Evolutionary conservation across 2,113 vertebrate genomes (phyloP).

Genomic region (Antidorcas marsupialis): DNA sequence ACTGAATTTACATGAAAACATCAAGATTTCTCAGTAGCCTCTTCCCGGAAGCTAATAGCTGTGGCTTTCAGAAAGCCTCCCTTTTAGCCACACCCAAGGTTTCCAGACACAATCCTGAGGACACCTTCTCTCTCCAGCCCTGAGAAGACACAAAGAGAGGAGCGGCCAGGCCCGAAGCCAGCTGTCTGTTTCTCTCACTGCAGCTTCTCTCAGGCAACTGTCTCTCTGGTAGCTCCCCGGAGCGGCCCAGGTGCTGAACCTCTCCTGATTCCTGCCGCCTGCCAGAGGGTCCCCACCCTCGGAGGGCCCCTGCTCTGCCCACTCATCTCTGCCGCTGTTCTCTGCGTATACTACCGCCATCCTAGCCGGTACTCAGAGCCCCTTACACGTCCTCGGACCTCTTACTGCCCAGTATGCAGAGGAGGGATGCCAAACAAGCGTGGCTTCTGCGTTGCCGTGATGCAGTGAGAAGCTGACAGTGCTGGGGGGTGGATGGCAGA

Average conservation of each 20-base stretch:
- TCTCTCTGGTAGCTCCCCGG: not conserved
- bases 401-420: not conserved
- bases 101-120: not conserved
- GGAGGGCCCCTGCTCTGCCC: not conserved
- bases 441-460: accelerated
- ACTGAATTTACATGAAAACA: not conserved
- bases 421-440: not conserved
- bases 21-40: not conserved
- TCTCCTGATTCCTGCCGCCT: not conserved
- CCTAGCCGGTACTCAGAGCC: not conserved
- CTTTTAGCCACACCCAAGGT: not conserved
- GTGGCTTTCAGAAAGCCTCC: not conserved
- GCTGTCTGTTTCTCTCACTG: not conserved
- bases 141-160: not conserved
- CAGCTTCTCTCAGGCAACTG: not conserved
- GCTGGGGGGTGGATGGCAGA: not conserved
- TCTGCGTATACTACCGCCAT: not conserved
- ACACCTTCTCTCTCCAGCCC: not conserved
- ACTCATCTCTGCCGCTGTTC: not conserved
- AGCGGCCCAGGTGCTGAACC: not conserved
- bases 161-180: not conserved
- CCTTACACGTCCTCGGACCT: not conserved
- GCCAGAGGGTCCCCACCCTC: not conserved
- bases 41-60: not conserved
- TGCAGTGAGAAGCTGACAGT: not conserved